Conservation (phyloP, 1,140 invertebrate species). For the Hesperophylax magnus region DNA sequence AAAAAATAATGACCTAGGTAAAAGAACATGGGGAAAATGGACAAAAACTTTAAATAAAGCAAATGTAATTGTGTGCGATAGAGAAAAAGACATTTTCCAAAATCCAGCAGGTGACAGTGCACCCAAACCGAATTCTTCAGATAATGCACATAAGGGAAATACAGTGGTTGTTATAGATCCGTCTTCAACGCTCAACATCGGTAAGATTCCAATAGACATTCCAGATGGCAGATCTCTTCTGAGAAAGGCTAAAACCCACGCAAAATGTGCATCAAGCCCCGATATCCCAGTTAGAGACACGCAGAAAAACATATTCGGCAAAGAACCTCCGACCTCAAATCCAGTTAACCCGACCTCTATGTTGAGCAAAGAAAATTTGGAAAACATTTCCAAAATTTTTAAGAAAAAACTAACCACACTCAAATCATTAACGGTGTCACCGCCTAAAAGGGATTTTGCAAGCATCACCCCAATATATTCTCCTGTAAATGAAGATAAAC, state of each 20-base stretch:
- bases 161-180: slow-evolving; percentile 14
- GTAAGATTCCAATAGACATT: background rate
- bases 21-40: slow-evolving; percentile 20
- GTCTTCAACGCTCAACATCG: background rate
- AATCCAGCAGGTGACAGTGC: background rate
- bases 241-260: no score
- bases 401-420: background rate
- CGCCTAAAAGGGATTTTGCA: background rate
- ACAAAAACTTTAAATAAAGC: slow-evolving; percentile 18
- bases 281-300: no score
- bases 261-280: no score
- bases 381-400: slow-evolving; percentile 5
- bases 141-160: background rate
- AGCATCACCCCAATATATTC: background rate
- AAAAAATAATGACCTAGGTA: background rate
- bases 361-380: background rate
- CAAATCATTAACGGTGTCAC: background rate
- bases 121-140: background rate
- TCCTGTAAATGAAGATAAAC: no score
- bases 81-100: background rate
- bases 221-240: background rate
- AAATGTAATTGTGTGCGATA: slow-evolving; percentile 26
- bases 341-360: background rate
- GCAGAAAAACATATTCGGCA: no score
- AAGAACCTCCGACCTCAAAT: no score